Base-by-base conservation (phyloP, 2,797 vertebrate genomes). In the Gymnocypris eckloni region DNA sequence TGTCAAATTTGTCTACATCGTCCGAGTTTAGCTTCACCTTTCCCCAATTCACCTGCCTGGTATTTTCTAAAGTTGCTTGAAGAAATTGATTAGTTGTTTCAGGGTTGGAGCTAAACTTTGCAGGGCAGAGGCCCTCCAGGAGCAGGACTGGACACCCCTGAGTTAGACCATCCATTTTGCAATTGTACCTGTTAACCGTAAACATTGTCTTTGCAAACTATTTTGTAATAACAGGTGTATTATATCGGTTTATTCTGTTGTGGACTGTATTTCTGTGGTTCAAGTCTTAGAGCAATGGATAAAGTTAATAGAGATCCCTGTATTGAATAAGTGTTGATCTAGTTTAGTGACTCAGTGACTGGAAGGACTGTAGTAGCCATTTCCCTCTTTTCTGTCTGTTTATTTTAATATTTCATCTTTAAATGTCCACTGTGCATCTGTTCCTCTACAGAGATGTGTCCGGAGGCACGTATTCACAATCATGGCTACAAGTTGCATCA, bases 291-390 rank as follows among this genome's bases (percentile, higher is more conserved):
- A 67, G 28, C 9, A 28, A 12, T 48, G 2, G 61, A 13, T 16
- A 76, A 52, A 41, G 72, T 66, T 52, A 61, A 45, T 61, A 45
- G 4, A 82, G 16, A 72, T n/a, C 16, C 41, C 37, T 59, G 56
- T 59, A 84, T 39, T 77, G 20, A 28, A 67, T 67, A 84, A 84
- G 10, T 54, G 45, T 77, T 69, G 61, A 77, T 82, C 39, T 43
- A 79, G 33, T 77, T 12, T 69, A 61, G 79, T 69, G 45, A 81
- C 33, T 45, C 81, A 72, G 22, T 28, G 50, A 16, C 56, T 67
- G 28, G 5, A 52, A 66, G 13, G 76, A 52, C 43, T 59, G 22
- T 16, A 64, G 50, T 8, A 72, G 6, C 69, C 16, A 33, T 61
- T 82, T 50, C 33, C 41, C 39, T 20, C 41, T 33, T 45, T 83